Evolutionary conservation across 1,140 invertebrate genomes (phyloP), one percentile per base, ranked within the genome.

Genomic region (Globodera ellingtonae): DNA sequence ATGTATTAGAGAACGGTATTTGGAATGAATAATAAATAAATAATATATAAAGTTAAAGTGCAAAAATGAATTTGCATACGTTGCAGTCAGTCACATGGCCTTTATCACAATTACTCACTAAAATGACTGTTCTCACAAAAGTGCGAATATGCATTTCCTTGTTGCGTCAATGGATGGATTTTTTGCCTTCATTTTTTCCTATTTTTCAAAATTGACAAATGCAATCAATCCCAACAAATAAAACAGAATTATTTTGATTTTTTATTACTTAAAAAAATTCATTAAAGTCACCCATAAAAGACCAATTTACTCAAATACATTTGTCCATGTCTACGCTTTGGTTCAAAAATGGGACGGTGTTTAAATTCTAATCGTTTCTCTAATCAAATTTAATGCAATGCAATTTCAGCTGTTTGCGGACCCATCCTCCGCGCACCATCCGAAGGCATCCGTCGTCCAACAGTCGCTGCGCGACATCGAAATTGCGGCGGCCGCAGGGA

Each of bases 381-480:
- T 35, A 35, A 35, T 35, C 35, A 35, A 35, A 35, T 3, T 3
- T 35, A 2, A 35, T 35, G 35, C 35, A 21, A 67, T 8, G n/a
- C n/a, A 8, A 13, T 70, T 70, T 9, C 67, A 70, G 67, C 35
- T 70, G 67, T 70, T 70, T 18, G 67, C n/a, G 35, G 67, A 70
- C 67, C 46, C 67, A 10, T 44, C 35, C 67, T 3, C 24, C 24
- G 46, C 67, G 67, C 67, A 70, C 35, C 67, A 70, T 6, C 67
- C 46, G 67, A 70, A 70, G 67, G 46, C n/a, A 47, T 70, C 67
- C 24, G 67, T 35, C 24, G 35, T 44, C 9, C 67, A 70, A 21
- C 67, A 70, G 18, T 21, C 56, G 56, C 18, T 62, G 56, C 56
- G 56, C 10, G 56, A 62, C 56, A 62, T 62, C 56, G 56, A 18